A percentile compares a stretch with the other conserved stretches of the same genome.
Evolutionary conservation across 1,140 invertebrate species (phyloP).

Genomic region (Cecropterus lyciades): DNA sequence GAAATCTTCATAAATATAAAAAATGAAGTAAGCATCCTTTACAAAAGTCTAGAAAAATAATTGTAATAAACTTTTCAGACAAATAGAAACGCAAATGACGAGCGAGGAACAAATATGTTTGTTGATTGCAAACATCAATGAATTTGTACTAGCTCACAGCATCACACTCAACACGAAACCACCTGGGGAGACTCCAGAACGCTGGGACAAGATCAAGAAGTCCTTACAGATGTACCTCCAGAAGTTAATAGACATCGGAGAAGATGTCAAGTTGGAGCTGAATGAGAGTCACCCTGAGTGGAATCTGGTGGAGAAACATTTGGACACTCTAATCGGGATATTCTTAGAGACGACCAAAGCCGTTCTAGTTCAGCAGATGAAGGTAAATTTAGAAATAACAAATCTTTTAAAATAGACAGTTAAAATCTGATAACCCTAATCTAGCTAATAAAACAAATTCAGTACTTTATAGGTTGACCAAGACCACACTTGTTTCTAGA

Average conservation of each 20-base stretch:
- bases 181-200: constrained; percentile 78
- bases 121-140: constrained; percentile 79
- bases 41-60: too few species aligned
- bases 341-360: constrained; percentile 82
- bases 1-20: too few species aligned
- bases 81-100: constrained; percentile 64
- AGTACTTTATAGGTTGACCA: too few species aligned
- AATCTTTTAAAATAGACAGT: too few species aligned
- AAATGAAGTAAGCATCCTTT: too few species aligned
- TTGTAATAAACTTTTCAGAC: constrained; percentile 54
- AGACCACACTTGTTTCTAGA: too few species aligned
- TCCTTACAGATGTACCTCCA: constrained; percentile 79
- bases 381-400: constrained; percentile 55
- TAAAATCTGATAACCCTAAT: too few species aligned
- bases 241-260: constrained; percentile 78
- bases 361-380: constrained; percentile 81
- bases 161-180: constrained; percentile 83
- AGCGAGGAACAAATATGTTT: constrained; percentile 77
- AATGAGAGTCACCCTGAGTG: constrained; percentile 76
- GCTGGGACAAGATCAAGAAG: constrained; percentile 83
- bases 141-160: constrained; percentile 81
- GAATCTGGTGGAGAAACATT: constrained; percentile 69
- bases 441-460: too few species aligned
- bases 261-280: constrained; percentile 79
- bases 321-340: constrained; percentile 75